These are phyloP conservation scores for Haplotaxodon microlepis DNA, from an alignment of 2,113 vertebrate species.

Conservation along the genomic window DNA sequence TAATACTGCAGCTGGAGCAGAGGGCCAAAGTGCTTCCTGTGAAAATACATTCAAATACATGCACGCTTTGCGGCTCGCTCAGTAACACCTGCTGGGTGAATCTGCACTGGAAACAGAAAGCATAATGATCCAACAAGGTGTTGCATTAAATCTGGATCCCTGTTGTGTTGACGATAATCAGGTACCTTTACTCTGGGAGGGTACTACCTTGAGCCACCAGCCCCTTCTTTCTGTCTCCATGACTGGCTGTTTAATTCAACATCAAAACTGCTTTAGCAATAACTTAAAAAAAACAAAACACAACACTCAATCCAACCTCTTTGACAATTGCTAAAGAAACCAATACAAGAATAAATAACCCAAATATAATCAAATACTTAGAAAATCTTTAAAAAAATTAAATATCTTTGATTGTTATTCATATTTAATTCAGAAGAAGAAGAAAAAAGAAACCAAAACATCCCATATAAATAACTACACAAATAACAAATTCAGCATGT, in stretches of 20 bases:
- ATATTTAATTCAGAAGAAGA: slow-evolving; percentile 6
- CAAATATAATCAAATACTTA: slow-evolving; percentile 54
- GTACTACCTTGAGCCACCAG: not conserved
- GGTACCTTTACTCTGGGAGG: not conserved
- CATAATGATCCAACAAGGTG: not conserved
- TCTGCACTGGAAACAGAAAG: not conserved
- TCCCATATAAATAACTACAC: slow-evolving; percentile 54
- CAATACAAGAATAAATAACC: slow-evolving; percentile 59
- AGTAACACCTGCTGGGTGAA: not conserved
- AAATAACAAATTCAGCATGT: slow-evolving; percentile 8
- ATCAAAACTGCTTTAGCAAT: slow-evolving; percentile 13
- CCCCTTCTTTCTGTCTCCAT: not conserved
- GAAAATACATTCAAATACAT: slow-evolving; percentile 54
- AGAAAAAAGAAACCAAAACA: not conserved
- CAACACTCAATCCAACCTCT: slow-evolving; percentile 14
- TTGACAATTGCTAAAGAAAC: not conserved
- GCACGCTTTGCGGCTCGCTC: not conserved
- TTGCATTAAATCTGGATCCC: not conserved
- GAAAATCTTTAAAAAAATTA: slow-evolving; percentile 59
- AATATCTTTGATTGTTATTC: slow-evolving; percentile 61
- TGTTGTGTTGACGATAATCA: not conserved
- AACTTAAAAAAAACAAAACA: slow-evolving; percentile 11
- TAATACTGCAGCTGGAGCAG: slow-evolving; percentile 20
- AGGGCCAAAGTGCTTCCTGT: slow-evolving; percentile 43
- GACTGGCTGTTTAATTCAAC: not conserved